These are phyloP conservation scores for Colostygia pectinataria DNA, from an alignment of 2,888 invertebrate genomes.

Conservation along the genomic window DNA sequence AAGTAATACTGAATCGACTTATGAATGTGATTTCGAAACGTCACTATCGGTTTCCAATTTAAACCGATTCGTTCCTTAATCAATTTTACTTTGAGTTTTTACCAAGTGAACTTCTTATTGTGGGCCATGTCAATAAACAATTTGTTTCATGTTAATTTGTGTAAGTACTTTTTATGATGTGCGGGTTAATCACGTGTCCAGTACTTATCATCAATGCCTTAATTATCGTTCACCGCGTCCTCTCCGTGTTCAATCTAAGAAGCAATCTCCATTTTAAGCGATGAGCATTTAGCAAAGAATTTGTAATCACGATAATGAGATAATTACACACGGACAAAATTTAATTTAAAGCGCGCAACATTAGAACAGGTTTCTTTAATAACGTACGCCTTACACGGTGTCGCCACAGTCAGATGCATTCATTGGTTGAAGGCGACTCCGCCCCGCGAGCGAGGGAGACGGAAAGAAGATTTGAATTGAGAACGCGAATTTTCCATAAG, in stretches of 20 bases:
- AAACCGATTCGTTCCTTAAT: constrained; percentile 83
- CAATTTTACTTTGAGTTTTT: constrained; percentile 79
- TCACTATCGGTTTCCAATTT: constrained; percentile 83
- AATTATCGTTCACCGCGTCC: constrained; percentile 58
- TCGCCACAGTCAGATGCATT: constrained; percentile 77
- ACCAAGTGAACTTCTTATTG: constrained; percentile 67
- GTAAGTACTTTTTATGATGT: constrained; percentile 47
- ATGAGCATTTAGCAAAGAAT: constrained; percentile 79
- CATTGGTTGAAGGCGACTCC: constrained; percentile 80
- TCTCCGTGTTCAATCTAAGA: constrained; percentile 58
- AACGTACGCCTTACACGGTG: constrained; percentile 82
- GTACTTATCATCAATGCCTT: constrained; percentile 48
- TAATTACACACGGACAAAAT: constrained; percentile 83
- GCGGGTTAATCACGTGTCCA: constrained; percentile 45
- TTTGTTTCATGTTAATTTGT: constrained; percentile 65
- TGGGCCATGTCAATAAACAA: constrained; percentile 67
- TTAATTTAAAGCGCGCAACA: constrained; percentile 83
- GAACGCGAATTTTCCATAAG: constrained; percentile 84
- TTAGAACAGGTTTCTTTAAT: constrained; percentile 84
- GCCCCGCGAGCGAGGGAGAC: constrained; percentile 81
- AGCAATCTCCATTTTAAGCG: constrained; percentile 74
- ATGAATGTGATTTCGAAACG: constrained; percentile 82
- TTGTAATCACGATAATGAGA: constrained; percentile 83
- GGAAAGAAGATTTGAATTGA: constrained; percentile 82
- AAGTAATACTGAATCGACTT: constrained; percentile 79